A percentile compares a stretch with the other conserved stretches of the same genome.
Evolutionary conservation across 2,113 vertebrate genomes (phyloP).

Genomic region (Hemicordylus capensis): DNA sequence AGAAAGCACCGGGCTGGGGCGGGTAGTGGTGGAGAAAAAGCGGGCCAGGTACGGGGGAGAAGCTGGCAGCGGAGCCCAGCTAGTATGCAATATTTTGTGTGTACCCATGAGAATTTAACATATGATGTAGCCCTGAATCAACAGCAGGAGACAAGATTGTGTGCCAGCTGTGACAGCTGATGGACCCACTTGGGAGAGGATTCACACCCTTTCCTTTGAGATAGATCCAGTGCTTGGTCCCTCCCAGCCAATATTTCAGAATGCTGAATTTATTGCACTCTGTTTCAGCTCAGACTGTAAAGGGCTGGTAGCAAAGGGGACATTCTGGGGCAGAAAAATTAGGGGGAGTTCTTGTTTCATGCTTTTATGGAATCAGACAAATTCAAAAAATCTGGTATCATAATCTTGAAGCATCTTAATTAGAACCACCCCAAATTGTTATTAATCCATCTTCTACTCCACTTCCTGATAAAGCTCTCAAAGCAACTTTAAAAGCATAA

Average conservation of each 20-base stretch:
- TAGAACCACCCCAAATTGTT: not conserved
- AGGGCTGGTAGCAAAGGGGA: too few species aligned
- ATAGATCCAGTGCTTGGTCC: not conserved
- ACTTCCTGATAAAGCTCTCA: not conserved
- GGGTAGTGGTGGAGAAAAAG: too few species aligned
- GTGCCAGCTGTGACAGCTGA: too few species aligned
- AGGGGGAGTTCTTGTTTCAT: too few species aligned
- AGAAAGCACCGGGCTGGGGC: too few species aligned
- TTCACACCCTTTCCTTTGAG: not conserved
- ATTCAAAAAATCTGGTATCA: not conserved
- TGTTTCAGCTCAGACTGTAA: too few species aligned
- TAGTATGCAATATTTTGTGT: not conserved
- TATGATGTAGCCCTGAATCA: too few species aligned
- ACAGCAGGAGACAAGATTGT: too few species aligned
- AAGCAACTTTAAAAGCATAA: not conserved
- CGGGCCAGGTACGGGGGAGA: too few species aligned
- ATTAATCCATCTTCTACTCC: not conserved
- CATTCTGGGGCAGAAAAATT: too few species aligned
- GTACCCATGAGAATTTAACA: not conserved
- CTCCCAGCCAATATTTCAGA: not conserved
- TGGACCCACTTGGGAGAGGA: not conserved
- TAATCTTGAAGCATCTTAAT: not conserved
- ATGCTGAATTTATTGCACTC: too few species aligned
- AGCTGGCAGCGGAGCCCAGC: too few species aligned
- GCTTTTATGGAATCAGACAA: not conserved